phyloP scores from a whole-genome alignment of 2,113 vertebrate genomes.

The Lophotis ruficrista region DNA sequence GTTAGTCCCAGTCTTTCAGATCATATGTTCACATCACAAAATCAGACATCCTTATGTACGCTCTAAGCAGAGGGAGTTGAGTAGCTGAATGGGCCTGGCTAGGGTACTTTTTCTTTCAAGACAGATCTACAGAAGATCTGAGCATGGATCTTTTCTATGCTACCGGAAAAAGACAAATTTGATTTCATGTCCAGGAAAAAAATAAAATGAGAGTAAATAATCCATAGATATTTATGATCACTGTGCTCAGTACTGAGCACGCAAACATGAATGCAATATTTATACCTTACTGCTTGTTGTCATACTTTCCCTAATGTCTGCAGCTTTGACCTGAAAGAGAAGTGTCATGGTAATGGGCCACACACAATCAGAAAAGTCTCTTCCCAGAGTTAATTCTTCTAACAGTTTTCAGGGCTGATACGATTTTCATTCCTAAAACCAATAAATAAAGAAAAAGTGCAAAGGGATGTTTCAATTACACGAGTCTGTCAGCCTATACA shows the following conservation, averaged over 20 bases:
- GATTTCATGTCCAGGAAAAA: not conserved
- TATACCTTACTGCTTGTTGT: not conserved
- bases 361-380: not conserved
- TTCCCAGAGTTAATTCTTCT: not conserved
- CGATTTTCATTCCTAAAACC: not conserved
- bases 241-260: not conserved
- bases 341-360: not conserved
- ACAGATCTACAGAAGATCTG: not conserved
- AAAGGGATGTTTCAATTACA: conserved; percentile 15
- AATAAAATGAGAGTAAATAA: not conserved
- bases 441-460: conserved; percentile 20
- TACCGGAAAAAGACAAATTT: not conserved
- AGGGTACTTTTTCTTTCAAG: not conserved
- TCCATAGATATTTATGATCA: not conserved
- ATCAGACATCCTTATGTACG: not conserved
- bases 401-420: conserved; percentile 19
- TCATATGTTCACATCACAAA: not conserved
- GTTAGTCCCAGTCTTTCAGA: not conserved
- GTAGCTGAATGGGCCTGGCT: not conserved
- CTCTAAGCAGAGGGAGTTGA: not conserved
- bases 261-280: not conserved
- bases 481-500: conserved; percentile 1
- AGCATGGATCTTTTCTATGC: not conserved
- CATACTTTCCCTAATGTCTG: not conserved
- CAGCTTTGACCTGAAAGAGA: not conserved